Evolutionary conservation across 1,140 invertebrate species (phyloP).

Genomic region (Leptinotarsa defecta): DNA sequence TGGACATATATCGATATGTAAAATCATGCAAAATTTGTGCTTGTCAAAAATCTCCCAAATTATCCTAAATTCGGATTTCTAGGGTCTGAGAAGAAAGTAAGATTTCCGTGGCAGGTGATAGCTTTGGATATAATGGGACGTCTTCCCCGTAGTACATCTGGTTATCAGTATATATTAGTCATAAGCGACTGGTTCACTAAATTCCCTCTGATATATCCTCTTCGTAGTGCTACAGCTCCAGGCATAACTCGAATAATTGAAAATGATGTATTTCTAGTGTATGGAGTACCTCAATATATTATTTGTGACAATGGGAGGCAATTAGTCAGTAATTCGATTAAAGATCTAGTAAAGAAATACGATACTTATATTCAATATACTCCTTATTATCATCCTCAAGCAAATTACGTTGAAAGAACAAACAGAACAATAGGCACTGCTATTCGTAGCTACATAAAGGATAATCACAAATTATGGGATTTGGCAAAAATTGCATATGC

Average conservation of each 20-base stretch:
- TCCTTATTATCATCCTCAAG: slow-evolving; percentile 23
- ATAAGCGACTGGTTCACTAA: slow-evolving; percentile 34
- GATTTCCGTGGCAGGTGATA: slow-evolving; percentile 32
- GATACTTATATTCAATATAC: slow-evolving; percentile 27
- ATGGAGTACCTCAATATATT: slow-evolving; percentile 30
- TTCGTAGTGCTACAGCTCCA: slow-evolving; percentile 22
- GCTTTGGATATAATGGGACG: slow-evolving; percentile 27
- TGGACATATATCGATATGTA: slow-evolving; percentile 8
- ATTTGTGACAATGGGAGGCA: slow-evolving; percentile 25
- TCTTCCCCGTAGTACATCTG: slow-evolving; percentile 36
- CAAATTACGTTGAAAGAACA: slow-evolving; percentile 27
- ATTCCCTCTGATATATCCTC: slow-evolving; percentile 31
- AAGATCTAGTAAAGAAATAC: slow-evolving; percentile 21
- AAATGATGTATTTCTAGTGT: slow-evolving; percentile 35
- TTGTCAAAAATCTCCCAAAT: not conserved
- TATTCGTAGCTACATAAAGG: slow-evolving; percentile 30
- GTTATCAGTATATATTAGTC: slow-evolving; percentile 29
- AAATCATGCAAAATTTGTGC: slow-evolving; percentile 8
- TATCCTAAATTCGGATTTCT: slow-evolving; percentile 17
- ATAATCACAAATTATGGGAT: slow-evolving; percentile 34
- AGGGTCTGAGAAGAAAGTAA: slow-evolving; percentile 33
- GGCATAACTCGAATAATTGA: slow-evolving; percentile 31
- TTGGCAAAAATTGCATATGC: slow-evolving; percentile 25
- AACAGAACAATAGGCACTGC: slow-evolving; percentile 30
- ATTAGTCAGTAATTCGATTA: slow-evolving; percentile 22